Base-by-base conservation (phyloP, 2,888 invertebrate genomes). In the Hyposoter didymator region DNA sequence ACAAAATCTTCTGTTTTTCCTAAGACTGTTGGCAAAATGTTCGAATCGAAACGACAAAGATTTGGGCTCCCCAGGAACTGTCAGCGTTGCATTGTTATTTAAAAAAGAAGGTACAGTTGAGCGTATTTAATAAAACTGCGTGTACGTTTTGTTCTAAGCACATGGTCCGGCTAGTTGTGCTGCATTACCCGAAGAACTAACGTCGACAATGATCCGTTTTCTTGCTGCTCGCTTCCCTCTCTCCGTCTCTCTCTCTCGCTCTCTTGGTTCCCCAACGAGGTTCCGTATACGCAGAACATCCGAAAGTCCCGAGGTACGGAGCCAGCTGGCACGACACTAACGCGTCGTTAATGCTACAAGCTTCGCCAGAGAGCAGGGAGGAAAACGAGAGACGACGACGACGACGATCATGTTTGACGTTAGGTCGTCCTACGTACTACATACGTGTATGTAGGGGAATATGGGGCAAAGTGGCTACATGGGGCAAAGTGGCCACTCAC, bases 321-420 rank as follows among this genome's bases (percentile, higher is more conserved):
- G 85, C 85, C 85, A 85, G 85, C 76, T 85, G 85, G 85, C 85
- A 85, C 85, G 85, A 82, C 79, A 72, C 79, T 74, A 78, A 84
- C 78, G 78, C 78, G 78, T 59, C 55, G 62, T 70, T 70, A 49
- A 49, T 70, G 70, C 78, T 49, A 45, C 70, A 78, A 78, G 62
- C 67, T 47, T n/a, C 22, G 59, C 59, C 45, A 22, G 39, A 52
- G 28, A 49, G 75, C 82, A 52, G 62, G 74, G 66, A 75, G 66
- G 66, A 59, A 69, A 75, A 69, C 78, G 73, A 62, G 10, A 78
- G 67, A 82, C 82, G 70, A 64, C 78, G 70, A 14, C 81, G 67
- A 82, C 82, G 70, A 55, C 22, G 78, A 64, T 66, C 64, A 79
- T 74, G 85, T 62, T 66, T 52, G 64, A 28, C 52, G 22, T 45